A percentile compares a stretch with the other conserved stretches of the same genome.
Conservation (phyloP, 2,888 invertebrate genomes). For the Mantis religiosa region DNA sequence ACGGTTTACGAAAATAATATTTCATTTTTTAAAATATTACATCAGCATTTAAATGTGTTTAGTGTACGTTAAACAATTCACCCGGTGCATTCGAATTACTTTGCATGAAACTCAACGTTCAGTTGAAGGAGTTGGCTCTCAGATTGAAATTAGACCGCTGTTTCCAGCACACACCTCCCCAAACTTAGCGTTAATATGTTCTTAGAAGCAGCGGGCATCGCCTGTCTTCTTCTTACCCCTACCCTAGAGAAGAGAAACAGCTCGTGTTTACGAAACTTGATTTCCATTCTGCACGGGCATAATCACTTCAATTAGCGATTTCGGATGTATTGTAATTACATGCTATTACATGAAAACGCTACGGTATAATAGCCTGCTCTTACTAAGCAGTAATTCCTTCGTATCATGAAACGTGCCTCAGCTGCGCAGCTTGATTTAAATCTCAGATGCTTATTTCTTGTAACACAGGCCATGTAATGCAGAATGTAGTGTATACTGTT, state of each 20-base stretch:
- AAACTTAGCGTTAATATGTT: neutral
- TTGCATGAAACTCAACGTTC: too few relatives aligned
- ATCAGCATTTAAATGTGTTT: too few relatives aligned
- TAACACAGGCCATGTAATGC: too few relatives aligned
- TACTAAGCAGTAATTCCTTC: neutral
- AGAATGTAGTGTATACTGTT: too few relatives aligned
- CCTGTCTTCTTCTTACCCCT: neutral
- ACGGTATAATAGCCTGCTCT: conserved; percentile 6
- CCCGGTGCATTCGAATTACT: too few relatives aligned
- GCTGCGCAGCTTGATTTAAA: neutral
- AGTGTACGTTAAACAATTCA: too few relatives aligned
- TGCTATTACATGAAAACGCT: conserved; percentile 22
- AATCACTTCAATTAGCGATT: conserved; percentile 28
- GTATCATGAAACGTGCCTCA: neutral
- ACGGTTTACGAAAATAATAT: too few relatives aligned
- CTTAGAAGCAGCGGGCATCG: neutral
- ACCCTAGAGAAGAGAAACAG: neutral
- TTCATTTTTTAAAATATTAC: too few relatives aligned
- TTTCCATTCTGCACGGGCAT: conserved; percentile 4
- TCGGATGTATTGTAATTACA: conserved; percentile 22
- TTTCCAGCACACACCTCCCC: neutral
- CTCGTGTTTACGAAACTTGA: conserved; percentile 2
- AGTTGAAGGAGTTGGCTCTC: neutral
- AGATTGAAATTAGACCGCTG: neutral
- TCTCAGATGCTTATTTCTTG: neutral